Conservation (phyloP, 2,113 vertebrate species). For the Spea multiplicata region DNA sequence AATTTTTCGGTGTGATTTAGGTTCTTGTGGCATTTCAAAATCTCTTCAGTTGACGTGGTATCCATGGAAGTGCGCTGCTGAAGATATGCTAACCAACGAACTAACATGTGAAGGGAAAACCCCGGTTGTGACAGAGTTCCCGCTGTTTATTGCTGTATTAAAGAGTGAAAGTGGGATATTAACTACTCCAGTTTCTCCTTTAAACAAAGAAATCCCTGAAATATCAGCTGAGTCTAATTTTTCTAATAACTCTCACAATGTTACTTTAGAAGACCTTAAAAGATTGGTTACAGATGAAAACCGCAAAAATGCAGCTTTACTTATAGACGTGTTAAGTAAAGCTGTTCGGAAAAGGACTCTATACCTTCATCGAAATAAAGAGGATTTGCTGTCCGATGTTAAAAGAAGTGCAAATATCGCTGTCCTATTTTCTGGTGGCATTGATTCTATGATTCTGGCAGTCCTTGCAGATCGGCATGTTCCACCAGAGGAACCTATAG, state of each 20-base stretch:
- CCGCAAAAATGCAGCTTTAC: constrained; percentile 59
- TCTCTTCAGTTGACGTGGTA: constrained; percentile 69
- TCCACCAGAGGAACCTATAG: constrained; percentile 77
- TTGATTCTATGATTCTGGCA: constrained; percentile 91
- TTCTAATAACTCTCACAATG: background rate
- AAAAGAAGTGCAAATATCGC: constrained; percentile 66
- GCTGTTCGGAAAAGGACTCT: constrained; percentile 77
- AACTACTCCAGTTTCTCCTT: constrained; percentile 66
- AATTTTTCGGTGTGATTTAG: constrained; percentile 82
- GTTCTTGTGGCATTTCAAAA: constrained; percentile 52
- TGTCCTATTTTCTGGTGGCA: constrained; percentile 89
- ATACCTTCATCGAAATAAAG: constrained; percentile 56
- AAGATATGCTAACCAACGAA: constrained; percentile 40
- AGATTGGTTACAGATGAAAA: constrained; percentile 60
- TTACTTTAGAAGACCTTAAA: constrained; percentile 61
- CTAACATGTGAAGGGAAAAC: constrained; percentile 37
- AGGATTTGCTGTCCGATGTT: background rate
- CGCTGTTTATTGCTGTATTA: constrained; percentile 54
- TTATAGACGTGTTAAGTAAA: constrained; percentile 74
- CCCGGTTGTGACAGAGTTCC: constrained; percentile 59
- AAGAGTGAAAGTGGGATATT: constrained; percentile 65
- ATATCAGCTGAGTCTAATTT: background rate
- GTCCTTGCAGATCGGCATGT: constrained; percentile 80
- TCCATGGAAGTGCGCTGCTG: constrained; percentile 69
- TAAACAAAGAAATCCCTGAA: constrained; percentile 68